These are phyloP conservation scores for Xenentodon cancila DNA, from an alignment of 2,797 vertebrate species.

Conservation along the genomic window DNA sequence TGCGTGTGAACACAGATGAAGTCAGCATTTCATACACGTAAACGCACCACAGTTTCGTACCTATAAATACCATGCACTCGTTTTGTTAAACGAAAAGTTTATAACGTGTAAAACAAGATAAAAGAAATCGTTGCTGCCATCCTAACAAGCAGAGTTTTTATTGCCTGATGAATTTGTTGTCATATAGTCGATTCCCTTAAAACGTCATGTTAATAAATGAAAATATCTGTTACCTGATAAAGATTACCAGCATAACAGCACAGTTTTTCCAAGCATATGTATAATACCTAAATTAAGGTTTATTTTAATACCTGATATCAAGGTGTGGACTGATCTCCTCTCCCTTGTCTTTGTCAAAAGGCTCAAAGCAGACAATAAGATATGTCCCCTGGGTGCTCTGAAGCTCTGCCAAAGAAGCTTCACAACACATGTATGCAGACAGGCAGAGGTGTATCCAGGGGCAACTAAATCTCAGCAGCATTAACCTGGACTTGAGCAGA, in stretches of 20 bases:
- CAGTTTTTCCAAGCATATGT: conserved; percentile 6
- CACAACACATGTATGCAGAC: conserved; percentile 72
- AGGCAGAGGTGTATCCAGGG: conserved; percentile 73
- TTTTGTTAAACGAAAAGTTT: no score
- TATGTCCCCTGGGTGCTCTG: conserved; percentile 58
- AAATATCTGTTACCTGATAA: not conserved
- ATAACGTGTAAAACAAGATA: not conserved
- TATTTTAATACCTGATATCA: not conserved
- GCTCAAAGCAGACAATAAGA: conserved; percentile 50
- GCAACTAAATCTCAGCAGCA: conserved; percentile 74
- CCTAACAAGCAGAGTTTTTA: not conserved
- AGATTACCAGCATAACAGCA: not conserved
- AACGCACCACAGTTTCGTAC: not conserved
- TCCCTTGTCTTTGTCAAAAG: conserved; percentile 17
- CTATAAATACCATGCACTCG: not conserved
- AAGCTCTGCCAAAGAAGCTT: conserved; percentile 49
- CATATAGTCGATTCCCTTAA: not conserved
- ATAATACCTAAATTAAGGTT: not conserved
- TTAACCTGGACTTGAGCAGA: conserved; percentile 59
- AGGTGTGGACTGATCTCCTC: conserved; percentile 16
- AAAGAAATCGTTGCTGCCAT: not conserved
- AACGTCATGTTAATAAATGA: no score
- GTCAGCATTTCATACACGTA: not conserved
- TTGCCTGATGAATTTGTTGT: not conserved
- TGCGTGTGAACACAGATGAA: not conserved